Evolutionary conservation across 2,888 invertebrate genomes (phyloP).

Genomic region (Pegoplata infirma): DNA sequence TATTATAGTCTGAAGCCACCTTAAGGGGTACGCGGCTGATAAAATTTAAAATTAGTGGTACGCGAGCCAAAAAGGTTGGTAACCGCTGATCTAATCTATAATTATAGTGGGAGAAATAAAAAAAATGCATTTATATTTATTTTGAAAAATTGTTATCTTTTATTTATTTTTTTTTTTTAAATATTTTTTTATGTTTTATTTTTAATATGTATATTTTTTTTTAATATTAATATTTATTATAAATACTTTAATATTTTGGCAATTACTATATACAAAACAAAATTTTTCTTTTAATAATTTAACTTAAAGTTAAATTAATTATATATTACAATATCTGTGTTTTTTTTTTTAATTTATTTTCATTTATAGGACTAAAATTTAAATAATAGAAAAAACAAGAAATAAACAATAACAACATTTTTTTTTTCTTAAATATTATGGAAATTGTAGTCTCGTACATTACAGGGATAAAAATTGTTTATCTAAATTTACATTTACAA

Average conservation of each 20-base stretch:
- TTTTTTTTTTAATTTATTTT: no score
- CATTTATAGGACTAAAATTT: not conserved
- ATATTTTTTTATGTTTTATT: constrained; percentile 24
- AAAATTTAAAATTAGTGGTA: no score
- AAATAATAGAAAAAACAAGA: constrained; percentile 12
- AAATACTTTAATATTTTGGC: constrained; percentile 55
- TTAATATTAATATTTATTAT: constrained; percentile 30
- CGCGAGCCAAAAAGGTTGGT: no score
- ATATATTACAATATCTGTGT: constrained; percentile 38
- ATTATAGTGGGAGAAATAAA: no score
- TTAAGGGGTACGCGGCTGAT: no score
- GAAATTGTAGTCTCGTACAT: constrained; percentile 21
- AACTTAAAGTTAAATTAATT: constrained; percentile 50
- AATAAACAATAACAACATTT: constrained; percentile 40
- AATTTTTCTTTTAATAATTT: constrained; percentile 38
- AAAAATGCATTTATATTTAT: no score
- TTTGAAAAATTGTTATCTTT: not conserved
- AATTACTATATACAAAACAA: constrained; percentile 59
- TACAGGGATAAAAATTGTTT: constrained; percentile 41
- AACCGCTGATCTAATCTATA: no score
- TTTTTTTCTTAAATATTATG: not conserved
- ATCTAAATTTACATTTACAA: not conserved
- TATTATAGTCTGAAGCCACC: no score
- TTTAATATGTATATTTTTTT: constrained; percentile 19
- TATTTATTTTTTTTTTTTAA: constrained; percentile 4